Base-by-base conservation (phyloP, 64 coral and sea anemone genomes). In the Actinia equina region DNA sequence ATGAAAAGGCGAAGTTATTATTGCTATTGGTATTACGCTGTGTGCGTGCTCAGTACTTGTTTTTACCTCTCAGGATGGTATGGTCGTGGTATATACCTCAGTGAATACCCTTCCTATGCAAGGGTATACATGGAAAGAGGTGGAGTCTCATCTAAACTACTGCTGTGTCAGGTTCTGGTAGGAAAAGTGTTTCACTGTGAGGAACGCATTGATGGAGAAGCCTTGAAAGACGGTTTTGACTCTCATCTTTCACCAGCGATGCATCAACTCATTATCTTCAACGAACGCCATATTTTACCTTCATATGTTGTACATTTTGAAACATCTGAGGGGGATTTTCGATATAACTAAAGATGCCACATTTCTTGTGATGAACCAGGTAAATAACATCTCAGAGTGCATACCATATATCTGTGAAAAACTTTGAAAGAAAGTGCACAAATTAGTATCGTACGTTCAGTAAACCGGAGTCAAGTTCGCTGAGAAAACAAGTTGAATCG, bases 251-350 rank as follows among this genome's bases (percentile, higher is more conserved):
- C 78, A 37, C 78, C 78, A 49, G 78, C 44, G 43, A 81, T 52
- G 78, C 78, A 81, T 81, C 78, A 81, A 53, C 43, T 81, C 4
- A 81, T 81, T 7, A 53, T 81, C 49, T 81, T 81, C 22, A 81
- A 52, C 44, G 18, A 44, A 19, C 17, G 17, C 22, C 78, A 81
- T 23, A 43, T 81, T 22, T 81, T 81, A 45, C 78, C 78, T 52
- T 81, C 43, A 20, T 81, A 81, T 81, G 52, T 81, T 51, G 78
- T 81, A 20, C 78, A 81, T 16, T 80, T 81, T 53, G 78, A 81
- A 49, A 23, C 22, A 49, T 81, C 43, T 81, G 19, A 49, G 19
- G 78, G 78, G 27, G 78, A 81, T 81, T 81, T 49, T 52, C 44
- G 78, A n/a, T 81, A 81, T 81, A 81, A 23, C 12, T 13, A 19